Evolutionary conservation across 2,113 vertebrate genomes (phyloP).

Genomic region (Geococcyx californianus): DNA sequence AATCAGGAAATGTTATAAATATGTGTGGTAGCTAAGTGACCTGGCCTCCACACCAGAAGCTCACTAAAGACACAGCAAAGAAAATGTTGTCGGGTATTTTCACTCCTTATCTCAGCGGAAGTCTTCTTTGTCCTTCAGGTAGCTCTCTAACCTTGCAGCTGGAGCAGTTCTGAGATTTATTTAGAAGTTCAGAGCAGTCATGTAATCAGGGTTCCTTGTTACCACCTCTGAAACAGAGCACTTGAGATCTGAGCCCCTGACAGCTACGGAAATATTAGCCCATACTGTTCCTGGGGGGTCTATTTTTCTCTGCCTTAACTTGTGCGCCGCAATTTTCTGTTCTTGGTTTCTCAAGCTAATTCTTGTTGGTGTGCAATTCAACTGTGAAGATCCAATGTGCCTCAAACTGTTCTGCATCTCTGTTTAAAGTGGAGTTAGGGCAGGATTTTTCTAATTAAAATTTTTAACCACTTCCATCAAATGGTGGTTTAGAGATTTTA

Average conservation of each 20-base stretch:
- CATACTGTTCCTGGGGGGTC: not conserved
- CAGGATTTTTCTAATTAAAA: not conserved
- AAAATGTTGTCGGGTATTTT: not conserved
- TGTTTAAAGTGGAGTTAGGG: not conserved
- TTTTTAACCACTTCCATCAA: not conserved
- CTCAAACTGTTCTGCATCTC: not conserved
- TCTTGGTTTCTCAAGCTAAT: not conserved
- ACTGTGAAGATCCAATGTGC: not conserved
- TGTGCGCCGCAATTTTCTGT: not conserved
- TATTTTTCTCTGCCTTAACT: not conserved
- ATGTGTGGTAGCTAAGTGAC: not conserved
- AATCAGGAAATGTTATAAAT: not conserved
- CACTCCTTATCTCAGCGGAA: not conserved
- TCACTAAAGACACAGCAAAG: not conserved
- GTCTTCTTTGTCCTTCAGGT: conserved; percentile 20
- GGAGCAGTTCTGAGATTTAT: conserved; percentile 18
- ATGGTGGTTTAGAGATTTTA: not conserved
- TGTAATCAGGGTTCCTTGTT: conserved; percentile 48
- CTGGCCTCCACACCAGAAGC: not conserved
- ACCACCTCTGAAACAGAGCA: conserved; percentile 18
- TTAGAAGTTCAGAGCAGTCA: conserved; percentile 32
- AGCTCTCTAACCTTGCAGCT: conserved; percentile 20
- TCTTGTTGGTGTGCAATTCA: not conserved
- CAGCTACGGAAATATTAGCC: conserved; percentile 7
- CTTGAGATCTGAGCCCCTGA: not conserved